Evolutionary conservation across 2,113 vertebrate species (phyloP), one percentile per base, ranked within the genome.

Genomic region (Taurulus bubalis): DNA sequence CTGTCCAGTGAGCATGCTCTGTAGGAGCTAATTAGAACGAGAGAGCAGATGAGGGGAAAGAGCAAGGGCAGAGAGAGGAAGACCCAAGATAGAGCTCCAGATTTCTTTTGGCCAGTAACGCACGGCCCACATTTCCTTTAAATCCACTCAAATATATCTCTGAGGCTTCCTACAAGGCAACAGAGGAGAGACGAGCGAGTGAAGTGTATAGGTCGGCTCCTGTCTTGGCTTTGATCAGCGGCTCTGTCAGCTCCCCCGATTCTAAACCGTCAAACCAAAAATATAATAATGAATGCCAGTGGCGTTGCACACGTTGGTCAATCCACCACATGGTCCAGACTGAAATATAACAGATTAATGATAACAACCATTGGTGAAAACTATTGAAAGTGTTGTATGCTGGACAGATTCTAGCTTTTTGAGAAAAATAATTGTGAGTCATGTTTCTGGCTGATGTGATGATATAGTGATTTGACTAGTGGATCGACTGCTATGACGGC

Each of bases 1-100:
- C 87, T 92, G 94, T 94, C 93, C 93, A 92, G 90, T 89, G 85
- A 77, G 80, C 68, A 80, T 71, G 89, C 32, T 79, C 90, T 87
- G 85, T 85, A 92, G 89, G 85, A 89, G 79, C 91, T 95, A 95
- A 95, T 95, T 95, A 95, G 89, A 90, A 80, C 89, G 79, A 89
- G 68, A 83, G 82, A 92, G 91, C 85, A 91, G 87, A 94, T 87
- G 88, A 93, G 90, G 77, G 75, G 83, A 89, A 86, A 87, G 83
- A 89, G 89, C 58, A 32, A 85, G 85, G 88, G 87, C 91, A 92
- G 80, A 80, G 65, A 84, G 76, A 84, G 40, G 82, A 82, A 89
- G 86, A 77, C 83, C 87, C 66, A 65, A 90, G 86, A 90, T 75
- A 76, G 76, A 87, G 86, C 84, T 89, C 79, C 64, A 80, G 60